A percentile compares a stretch with the other conserved stretches of the same genome.
phyloP scores from a whole-genome alignment of 2,797 vertebrate species.

The Leptatherina wallacei region DNA sequence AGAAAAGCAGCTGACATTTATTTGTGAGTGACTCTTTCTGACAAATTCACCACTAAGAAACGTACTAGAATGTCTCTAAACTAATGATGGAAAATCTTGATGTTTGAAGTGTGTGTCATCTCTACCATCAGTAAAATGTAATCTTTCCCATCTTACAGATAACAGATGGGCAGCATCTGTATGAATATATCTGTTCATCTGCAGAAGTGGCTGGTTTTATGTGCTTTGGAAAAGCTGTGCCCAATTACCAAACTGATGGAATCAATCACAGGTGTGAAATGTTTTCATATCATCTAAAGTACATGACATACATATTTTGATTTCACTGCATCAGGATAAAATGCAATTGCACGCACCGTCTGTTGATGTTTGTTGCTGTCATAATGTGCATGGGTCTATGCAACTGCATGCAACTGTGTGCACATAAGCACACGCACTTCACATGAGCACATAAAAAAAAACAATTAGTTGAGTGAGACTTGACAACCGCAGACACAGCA shows the following conservation, averaged over 20 bases:
- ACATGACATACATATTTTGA: conserved; percentile 47
- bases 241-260: conserved; percentile 56
- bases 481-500: conserved; percentile 48
- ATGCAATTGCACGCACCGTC: conserved; percentile 56
- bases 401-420: conserved; percentile 4
- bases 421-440: conserved; percentile 36
- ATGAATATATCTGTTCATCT: conserved; percentile 46
- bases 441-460: conserved; percentile 52
- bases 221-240: conserved; percentile 41
- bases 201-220: conserved; percentile 27
- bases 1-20: conserved; percentile 48
- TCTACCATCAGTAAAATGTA: conserved; percentile 13
- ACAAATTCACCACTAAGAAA: conserved; percentile 32
- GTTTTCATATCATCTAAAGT: conserved; percentile 54
- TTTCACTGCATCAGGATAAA: conserved; percentile 45
- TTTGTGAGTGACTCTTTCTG: conserved; percentile 17
- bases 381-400: background rate
- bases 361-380: conserved; percentile 47
- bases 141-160: conserved; percentile 24
- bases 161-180: conserved; percentile 61
- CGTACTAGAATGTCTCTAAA: conserved; percentile 17
- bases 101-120: background rate
- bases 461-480: conserved; percentile 64
- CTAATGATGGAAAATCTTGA: conserved; percentile 21
- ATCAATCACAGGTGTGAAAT: conserved; percentile 61